Evolutionary conservation across 2,888 invertebrate species (phyloP), one percentile per base, ranked within the genome.

Genomic region (Gortyna flavago): DNA sequence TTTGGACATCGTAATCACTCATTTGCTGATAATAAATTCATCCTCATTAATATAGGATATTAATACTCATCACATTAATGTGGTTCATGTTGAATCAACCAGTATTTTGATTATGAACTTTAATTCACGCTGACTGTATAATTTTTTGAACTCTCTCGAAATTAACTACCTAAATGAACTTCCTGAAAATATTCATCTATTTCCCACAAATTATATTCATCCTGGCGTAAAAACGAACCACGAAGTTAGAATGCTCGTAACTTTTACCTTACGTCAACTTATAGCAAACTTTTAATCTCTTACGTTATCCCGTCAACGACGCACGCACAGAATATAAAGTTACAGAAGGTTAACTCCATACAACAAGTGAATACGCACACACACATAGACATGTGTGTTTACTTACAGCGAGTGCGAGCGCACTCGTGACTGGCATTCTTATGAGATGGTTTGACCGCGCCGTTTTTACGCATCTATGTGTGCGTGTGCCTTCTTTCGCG

Each of bases 221-320:
- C 29, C 67, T 84, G 48, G 62, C 65, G 70, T 68, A 59, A 75
- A 86, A 88, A 86, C 59, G 48, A 78, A 73, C 72, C 76, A 59
- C 69, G 77, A 87, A 77, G 76, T 85, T 83, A 77, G 72, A 67
- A 75, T 67, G 70, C 75, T 86, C 71, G 82, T 84, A 86, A 89
- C 88, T 84, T 89, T 76, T 75, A 80, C 73, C 76, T 83, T 77
- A 80, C 77, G 76, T 84, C 84, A 64, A 79, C 72, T 85, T 83
- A 75, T 90, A 79, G 89, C 90, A 89, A 91, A 91, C 89, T 92
- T 92, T 92, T 92, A 92, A 92, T 91, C 91, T 90, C 90, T 90
- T 88, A 91, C 86, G 85, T 89, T 86, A 89, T 85, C 83, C 88
- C 85, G 87, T 91, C 87, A 88, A 86, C 90, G 80, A 61, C 2